A percentile compares a stretch with the other conserved stretches of the same genome.
Evolutionary conservation across 2,113 vertebrate genomes (phyloP).

Genomic region (Cyprinodon brontotheroides): DNA sequence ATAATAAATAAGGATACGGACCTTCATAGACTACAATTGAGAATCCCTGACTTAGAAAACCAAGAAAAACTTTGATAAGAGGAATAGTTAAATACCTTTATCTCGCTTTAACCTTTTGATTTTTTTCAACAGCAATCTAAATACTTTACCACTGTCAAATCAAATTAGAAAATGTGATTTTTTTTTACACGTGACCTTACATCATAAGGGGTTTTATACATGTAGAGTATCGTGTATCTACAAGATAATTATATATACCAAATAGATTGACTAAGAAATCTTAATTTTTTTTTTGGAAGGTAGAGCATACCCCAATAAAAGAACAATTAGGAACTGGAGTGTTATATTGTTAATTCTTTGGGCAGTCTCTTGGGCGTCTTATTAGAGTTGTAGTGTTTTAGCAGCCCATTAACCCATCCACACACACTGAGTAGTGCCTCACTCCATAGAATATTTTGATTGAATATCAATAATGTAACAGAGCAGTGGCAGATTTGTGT

Average conservation of each 20-base stretch:
- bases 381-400: slow-evolving; percentile 48
- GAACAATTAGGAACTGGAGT: slow-evolving; percentile 5
- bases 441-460: slow-evolving; percentile 51
- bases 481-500: slow-evolving; percentile 22
- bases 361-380: slow-evolving; percentile 41
- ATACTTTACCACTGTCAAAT: too few species aligned
- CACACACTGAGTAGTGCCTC: slow-evolving; percentile 46
- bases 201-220: neutral
- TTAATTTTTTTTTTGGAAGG: neutral
- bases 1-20: too few species aligned
- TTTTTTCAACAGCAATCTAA: too few species aligned
- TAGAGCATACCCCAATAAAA: neutral
- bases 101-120: too few species aligned
- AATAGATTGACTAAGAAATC: neutral
- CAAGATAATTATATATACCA: neutral
- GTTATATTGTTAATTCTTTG: slow-evolving; percentile 14
- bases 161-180: too few species aligned
- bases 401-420: slow-evolving; percentile 54
- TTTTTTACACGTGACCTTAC: too few species aligned
- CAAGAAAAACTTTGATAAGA: too few species aligned
- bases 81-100: too few species aligned
- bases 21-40: too few species aligned
- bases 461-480: slow-evolving; percentile 52
- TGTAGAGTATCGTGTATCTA: neutral
- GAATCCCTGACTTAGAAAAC: too few species aligned